A percentile compares a stretch with the other conserved stretches of the same genome.
Conservation (phyloP, 2,888 invertebrate genomes). For the Neoscelio sp. region DNA sequence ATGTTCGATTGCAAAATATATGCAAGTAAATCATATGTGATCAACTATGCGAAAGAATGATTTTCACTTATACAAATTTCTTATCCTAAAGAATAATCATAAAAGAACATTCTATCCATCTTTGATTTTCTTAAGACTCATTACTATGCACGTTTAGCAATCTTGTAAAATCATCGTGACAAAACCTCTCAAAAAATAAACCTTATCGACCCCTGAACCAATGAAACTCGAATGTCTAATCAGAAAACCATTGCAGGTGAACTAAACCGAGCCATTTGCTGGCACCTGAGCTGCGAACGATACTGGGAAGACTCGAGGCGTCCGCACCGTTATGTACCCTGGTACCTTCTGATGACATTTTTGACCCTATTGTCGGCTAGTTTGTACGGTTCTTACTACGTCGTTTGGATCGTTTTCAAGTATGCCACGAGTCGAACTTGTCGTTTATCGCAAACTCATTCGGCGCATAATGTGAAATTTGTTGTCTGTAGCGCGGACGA, state of each 20-base stretch:
- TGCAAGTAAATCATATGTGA: too few relatives aligned
- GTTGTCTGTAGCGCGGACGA: constrained; percentile 62
- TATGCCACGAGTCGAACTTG: constrained; percentile 78
- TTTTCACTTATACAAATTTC: too few relatives aligned
- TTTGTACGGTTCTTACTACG: constrained; percentile 95
- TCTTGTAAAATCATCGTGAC: too few relatives aligned
- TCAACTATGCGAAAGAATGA: too few relatives aligned
- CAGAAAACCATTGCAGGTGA: constrained; percentile 86
- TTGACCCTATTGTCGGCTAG: constrained; percentile 92
- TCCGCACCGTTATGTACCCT: constrained; percentile 90
- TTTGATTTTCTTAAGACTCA: too few relatives aligned
- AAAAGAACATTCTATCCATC: too few relatives aligned
- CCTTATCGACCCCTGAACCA: too few relatives aligned
- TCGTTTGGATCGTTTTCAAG: constrained; percentile 97
- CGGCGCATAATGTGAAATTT: constrained; percentile 52
- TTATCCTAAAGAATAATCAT: too few relatives aligned
- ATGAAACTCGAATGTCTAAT: not conserved
- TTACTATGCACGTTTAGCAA: too few relatives aligned
- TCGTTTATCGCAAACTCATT: constrained; percentile 40
- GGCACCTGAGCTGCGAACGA: constrained; percentile 95
- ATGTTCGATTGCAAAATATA: too few relatives aligned
- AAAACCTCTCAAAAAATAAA: too few relatives aligned
- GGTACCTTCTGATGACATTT: constrained; percentile 91
- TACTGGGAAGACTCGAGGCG: constrained; percentile 95
- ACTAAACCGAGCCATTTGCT: constrained; percentile 94